Percentiles rank a stretch among this genome's conserved stretches.
These are phyloP conservation scores for Calidris pygmaea DNA, from an alignment of 2,113 vertebrate species.

Conservation along the genomic window DNA sequence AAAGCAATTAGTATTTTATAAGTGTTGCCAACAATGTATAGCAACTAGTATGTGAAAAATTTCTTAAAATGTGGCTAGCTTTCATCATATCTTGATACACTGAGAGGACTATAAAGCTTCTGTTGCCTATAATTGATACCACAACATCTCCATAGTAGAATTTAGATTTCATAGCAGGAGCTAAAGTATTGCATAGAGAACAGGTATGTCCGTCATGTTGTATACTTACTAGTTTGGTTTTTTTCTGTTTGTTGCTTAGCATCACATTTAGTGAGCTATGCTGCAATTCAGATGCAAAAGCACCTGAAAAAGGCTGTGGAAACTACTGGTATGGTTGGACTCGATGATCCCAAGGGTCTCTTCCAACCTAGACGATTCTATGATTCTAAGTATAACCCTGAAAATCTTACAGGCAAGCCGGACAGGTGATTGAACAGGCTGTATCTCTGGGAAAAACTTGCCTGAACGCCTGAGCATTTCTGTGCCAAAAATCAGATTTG, in stretches of 20 bases:
- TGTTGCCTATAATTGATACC: neutral
- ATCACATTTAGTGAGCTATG: neutral
- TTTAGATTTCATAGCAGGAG: neutral
- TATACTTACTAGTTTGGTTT: neutral
- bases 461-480: neutral
- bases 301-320: neutral
- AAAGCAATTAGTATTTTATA: slow-evolving; percentile 59
- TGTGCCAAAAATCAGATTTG: neutral
- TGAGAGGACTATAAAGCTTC: neutral
- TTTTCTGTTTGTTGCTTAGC: neutral
- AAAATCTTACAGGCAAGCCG: neutral
- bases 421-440: neutral
- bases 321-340: no score
- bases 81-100: slow-evolving; percentile 19
- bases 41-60: neutral
- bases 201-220: neutral
- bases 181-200: neutral
- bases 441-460: neutral
- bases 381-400: neutral
- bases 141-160: neutral
- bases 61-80: slow-evolving; percentile 33
- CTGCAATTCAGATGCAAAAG: neutral
- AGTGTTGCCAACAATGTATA: neutral
- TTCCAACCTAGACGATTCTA: no score
- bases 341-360: no score